phyloP scores from a whole-genome alignment of 2,888 invertebrate species.

The Phortica magna region DNA sequence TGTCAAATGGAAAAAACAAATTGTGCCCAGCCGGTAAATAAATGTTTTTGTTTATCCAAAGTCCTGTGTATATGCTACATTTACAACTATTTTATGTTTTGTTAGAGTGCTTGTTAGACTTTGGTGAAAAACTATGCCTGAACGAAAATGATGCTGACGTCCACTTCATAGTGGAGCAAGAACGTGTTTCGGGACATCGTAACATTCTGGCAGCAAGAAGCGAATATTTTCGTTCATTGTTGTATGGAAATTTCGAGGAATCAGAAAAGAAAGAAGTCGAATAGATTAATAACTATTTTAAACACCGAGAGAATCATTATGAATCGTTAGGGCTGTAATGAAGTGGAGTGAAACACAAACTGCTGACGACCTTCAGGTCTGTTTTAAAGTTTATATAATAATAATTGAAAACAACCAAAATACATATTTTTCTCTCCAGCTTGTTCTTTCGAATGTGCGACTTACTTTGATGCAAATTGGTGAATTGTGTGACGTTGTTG shows the following conservation, averaged over 20 bases:
- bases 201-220: not conserved
- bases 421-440: not conserved
- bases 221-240: not conserved
- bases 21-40: no score
- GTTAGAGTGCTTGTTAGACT: no score
- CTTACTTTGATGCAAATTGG: constrained; percentile 23
- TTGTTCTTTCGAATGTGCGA: not conserved
- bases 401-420: not conserved
- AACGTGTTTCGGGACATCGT: not conserved
- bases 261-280: not conserved
- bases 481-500: not conserved
- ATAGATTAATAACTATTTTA: not conserved
- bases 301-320: not conserved
- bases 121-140: not conserved
- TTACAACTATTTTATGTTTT: no score
- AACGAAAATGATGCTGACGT: not conserved
- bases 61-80: no score
- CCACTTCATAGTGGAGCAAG: not conserved
- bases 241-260: constrained; percentile 1
- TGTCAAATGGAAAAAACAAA: no score
- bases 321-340: constrained; percentile 1
- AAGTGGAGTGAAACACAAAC: not conserved
- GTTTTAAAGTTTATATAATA: not conserved
- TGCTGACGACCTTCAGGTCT: constrained; percentile 3
- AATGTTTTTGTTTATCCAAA: no score